Evolutionary conservation across 2,797 vertebrate species (phyloP).

Genomic region (Buphagus erythrorhynchus): DNA sequence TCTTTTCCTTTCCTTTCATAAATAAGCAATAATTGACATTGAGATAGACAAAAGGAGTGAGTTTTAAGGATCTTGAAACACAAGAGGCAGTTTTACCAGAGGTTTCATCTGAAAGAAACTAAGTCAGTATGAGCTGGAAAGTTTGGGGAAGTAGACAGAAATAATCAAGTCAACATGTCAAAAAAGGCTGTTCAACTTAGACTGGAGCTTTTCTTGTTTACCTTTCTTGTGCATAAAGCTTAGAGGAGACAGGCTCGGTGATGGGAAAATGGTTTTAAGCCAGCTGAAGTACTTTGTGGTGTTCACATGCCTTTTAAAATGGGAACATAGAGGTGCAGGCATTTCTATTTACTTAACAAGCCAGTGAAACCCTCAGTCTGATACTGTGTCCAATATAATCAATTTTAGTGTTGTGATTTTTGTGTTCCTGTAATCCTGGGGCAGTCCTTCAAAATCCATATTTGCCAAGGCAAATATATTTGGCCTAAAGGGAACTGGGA

Average conservation of each 20-base stretch:
- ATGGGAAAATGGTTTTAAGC: not conserved
- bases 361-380: not conserved
- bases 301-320: not conserved
- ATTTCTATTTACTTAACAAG: not conserved
- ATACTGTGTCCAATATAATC: not conserved
- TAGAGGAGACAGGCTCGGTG: not conserved
- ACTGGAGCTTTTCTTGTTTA: not conserved
- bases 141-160: not conserved
- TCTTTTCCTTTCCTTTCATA: conserved; percentile 22
- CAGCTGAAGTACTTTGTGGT: not conserved
- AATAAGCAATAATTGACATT: conserved; percentile 42
- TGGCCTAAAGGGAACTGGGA: not conserved
- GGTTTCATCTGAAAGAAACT: not conserved
- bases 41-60: conserved; percentile 18
- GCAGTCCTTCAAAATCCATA: not conserved
- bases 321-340: not conserved
- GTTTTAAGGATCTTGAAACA: conserved; percentile 31
- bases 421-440: not conserved
- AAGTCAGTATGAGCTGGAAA: conserved; percentile 16
- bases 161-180: conserved; percentile 10
- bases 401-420: not conserved
- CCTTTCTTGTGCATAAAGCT: not conserved
- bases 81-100: not conserved
- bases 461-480: not conserved
- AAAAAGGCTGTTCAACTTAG: not conserved